Conservation (phyloP, 2,113 vertebrate species). For the Camelus dromedarius region DNA sequence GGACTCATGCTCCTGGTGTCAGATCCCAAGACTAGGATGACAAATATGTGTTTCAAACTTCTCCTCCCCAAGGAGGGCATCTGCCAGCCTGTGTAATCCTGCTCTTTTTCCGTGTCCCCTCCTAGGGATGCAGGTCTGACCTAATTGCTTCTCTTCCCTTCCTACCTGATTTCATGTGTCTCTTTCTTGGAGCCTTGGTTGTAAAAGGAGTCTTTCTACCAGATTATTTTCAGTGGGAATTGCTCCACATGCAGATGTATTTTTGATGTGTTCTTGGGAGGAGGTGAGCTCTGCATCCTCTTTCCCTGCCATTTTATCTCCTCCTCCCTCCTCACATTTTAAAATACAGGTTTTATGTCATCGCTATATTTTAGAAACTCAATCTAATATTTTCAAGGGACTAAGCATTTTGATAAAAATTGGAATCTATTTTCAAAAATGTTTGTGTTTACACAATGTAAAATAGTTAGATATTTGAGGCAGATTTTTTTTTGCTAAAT, state of each 20-base stretch:
- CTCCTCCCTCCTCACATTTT: not conserved
- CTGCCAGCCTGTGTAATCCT: not conserved
- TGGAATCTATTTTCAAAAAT: not conserved
- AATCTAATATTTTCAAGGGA: not conserved
- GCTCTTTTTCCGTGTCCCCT: not conserved
- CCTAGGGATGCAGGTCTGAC: not conserved
- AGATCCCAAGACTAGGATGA: not conserved
- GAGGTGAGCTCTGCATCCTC: not conserved
- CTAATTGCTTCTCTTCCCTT: not conserved
- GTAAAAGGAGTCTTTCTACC: not conserved
- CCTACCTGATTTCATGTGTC: not conserved
- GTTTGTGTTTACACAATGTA: not conserved
- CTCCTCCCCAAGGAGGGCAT: not conserved
- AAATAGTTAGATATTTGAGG: constrained; percentile 20
- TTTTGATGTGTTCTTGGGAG: not conserved
- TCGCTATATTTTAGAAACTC: not conserved
- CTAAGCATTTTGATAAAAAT: not conserved
- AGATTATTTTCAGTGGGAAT: not conserved
- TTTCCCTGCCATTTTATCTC: not conserved
- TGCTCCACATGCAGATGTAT: not conserved
- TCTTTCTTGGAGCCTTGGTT: not conserved
- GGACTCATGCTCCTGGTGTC: not conserved
- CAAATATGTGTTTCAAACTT: not conserved
- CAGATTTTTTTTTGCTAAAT: not conserved
- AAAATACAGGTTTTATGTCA: not conserved